A percentile compares a stretch with the other conserved stretches of the same genome.
Conservation (phyloP, 2,797 vertebrate genomes). For the Pristis pectinata region DNA sequence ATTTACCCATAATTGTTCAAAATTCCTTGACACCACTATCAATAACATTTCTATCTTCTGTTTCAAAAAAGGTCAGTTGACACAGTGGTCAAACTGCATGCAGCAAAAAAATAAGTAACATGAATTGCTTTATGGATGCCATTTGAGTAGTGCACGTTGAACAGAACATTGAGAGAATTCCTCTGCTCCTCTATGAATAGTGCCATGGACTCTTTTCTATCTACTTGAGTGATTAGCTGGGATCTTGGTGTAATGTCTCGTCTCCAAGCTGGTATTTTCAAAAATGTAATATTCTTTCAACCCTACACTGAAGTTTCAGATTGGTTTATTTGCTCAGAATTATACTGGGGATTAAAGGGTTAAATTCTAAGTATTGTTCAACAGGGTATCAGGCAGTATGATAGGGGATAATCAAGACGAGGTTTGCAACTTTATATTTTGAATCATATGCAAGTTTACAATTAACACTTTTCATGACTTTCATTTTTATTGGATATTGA, state of each 20-base stretch:
- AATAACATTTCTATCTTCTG: background rate
- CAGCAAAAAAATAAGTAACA: background rate
- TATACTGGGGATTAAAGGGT: background rate
- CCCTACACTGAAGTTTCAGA: background rate
- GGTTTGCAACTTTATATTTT: no score
- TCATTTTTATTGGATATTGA: background rate
- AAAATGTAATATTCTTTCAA: no score
- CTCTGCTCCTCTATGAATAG: no score
- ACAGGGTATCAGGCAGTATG: background rate
- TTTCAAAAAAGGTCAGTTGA: background rate
- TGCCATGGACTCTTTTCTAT: no score
- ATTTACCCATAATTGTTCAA: background rate
- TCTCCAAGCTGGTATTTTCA: no score
- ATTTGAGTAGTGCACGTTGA: background rate
- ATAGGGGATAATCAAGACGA: no score
- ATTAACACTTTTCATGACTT: background rate
- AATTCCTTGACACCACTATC: background rate
- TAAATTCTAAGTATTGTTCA: background rate
- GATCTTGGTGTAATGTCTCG: no score
- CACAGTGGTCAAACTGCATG: background rate
- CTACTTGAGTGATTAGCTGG: no score
- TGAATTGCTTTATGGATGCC: background rate
- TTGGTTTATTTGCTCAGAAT: background rate
- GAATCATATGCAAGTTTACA: background rate
- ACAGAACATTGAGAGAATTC: background rate